phyloP scores from a whole-genome alignment of 1,140 invertebrate genomes.

The Sinonovacula constricta region DNA sequence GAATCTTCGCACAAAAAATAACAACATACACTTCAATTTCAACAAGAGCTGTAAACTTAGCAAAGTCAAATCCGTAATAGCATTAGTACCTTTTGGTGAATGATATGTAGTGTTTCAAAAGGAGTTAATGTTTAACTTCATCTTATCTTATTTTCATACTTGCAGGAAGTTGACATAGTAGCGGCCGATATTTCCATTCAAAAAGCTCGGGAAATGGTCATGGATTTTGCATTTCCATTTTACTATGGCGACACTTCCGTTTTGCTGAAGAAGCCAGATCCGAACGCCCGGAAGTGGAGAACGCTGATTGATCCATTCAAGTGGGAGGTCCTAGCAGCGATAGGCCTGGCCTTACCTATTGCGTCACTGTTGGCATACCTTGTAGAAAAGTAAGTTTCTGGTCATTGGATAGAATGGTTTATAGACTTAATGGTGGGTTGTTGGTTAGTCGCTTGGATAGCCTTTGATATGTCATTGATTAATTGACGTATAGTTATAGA shows the following conservation, averaged over 20 bases:
- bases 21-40: too few relatives aligned
- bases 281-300: slow-evolving; percentile 55
- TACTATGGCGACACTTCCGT: slow-evolving; percentile 92
- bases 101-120: too few relatives aligned
- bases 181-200: slow-evolving; percentile 54
- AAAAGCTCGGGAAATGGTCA: slow-evolving; percentile 50
- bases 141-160: slow-evolving; percentile 1
- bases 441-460: too few relatives aligned
- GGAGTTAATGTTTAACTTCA: not conserved
- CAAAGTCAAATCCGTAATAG: too few relatives aligned
- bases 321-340: slow-evolving; percentile 55
- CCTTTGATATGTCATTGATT: too few relatives aligned
- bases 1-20: too few relatives aligned
- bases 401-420: too few relatives aligned
- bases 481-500: too few relatives aligned
- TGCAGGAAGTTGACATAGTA: slow-evolving; percentile 65
- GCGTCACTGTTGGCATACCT: slow-evolving; percentile 53
- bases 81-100: too few relatives aligned
- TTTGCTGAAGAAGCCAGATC: slow-evolving; percentile 59
- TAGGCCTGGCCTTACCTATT: slow-evolving; percentile 47
- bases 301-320: slow-evolving; percentile 61
- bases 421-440: too few relatives aligned
- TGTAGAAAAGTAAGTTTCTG: slow-evolving; percentile 46
- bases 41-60: too few relatives aligned
- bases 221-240: slow-evolving; percentile 83